A percentile compares a stretch with the other conserved stretches of the same genome.
phyloP scores from a whole-genome alignment of 2,113 vertebrate species.

The Helogale parvula region DNA sequence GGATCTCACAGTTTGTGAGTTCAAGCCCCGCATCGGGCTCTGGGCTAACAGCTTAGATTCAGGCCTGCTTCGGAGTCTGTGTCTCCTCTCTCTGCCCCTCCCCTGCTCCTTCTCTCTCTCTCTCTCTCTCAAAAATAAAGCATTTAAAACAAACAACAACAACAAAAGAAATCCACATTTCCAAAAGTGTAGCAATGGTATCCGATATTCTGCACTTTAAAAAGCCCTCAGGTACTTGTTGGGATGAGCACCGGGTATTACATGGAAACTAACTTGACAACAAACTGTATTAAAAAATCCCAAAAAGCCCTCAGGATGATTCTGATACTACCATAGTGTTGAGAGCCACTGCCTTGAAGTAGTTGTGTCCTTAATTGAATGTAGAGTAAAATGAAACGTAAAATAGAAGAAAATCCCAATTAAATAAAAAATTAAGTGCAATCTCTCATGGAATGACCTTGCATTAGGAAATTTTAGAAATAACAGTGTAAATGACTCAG shows the following conservation, averaged over 20 bases:
- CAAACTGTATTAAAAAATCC: too few relatives aligned
- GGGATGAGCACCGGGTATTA: too few relatives aligned
- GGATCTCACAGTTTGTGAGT: too few relatives aligned
- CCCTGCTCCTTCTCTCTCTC: too few relatives aligned
- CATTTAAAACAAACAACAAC: too few relatives aligned
- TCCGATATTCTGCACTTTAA: background rate
- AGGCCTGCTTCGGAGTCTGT: too few relatives aligned
- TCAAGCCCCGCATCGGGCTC: too few relatives aligned
- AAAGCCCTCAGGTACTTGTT: background rate
- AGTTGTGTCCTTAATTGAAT: background rate
- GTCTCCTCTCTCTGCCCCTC: too few relatives aligned
- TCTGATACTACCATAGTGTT: background rate
- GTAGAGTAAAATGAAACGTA: background rate
- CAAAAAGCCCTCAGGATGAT: background rate
- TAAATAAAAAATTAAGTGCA: background rate
- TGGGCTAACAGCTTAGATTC: too few relatives aligned
- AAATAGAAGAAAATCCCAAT: background rate
- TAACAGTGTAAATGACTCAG: background rate
- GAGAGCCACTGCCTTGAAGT: background rate
- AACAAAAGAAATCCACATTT: background rate
- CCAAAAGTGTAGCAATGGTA: background rate
- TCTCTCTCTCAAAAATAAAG: too few relatives aligned
- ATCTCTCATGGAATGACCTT: background rate
- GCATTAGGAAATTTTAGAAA: background rate
- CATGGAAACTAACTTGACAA: too few relatives aligned